phyloP scores from a whole-genome alignment of 2,888 invertebrate species.

The Ommatoiulus sabulosus region DNA sequence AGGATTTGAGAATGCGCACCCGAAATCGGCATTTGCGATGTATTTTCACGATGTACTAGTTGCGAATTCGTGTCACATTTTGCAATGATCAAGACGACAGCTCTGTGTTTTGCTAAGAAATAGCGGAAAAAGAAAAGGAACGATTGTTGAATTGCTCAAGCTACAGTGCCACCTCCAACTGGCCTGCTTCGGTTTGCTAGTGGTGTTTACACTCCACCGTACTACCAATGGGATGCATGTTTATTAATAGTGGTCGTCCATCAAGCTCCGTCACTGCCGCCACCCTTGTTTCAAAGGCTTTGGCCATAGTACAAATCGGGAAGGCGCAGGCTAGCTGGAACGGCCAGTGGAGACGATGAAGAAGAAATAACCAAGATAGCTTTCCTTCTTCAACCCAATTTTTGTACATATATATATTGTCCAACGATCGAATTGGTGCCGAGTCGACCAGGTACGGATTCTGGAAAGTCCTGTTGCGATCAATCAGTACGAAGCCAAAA shows the following conservation, averaged over 20 bases:
- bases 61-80: too few relatives aligned
- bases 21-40: not conserved
- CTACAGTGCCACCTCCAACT: slow-evolving; percentile 27
- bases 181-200: slow-evolving; percentile 26
- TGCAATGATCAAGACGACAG: not conserved
- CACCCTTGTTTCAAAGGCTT: slow-evolving; percentile 47
- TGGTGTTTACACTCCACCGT: not conserved
- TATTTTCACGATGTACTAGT: not conserved
- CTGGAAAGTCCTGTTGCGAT: not conserved
- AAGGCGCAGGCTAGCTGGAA: not conserved
- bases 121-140: not conserved
- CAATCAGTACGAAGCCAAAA: not conserved
- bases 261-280: slow-evolving; percentile 34
- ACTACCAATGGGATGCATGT: slow-evolving; percentile 34
- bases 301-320: slow-evolving; percentile 47
- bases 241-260: slow-evolving; percentile 12
- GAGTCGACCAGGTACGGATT: not conserved
- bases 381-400: slow-evolving; percentile 11
- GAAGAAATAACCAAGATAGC: slow-evolving; percentile 9
- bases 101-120: not conserved
- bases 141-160: not conserved
- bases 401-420: not conserved
- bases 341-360: not conserved
- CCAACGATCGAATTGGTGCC: not conserved
- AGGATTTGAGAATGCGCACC: not conserved